These are phyloP conservation scores for Aegotheles bennettii DNA, from an alignment of 2,113 vertebrate genomes.

Conservation along the genomic window DNA sequence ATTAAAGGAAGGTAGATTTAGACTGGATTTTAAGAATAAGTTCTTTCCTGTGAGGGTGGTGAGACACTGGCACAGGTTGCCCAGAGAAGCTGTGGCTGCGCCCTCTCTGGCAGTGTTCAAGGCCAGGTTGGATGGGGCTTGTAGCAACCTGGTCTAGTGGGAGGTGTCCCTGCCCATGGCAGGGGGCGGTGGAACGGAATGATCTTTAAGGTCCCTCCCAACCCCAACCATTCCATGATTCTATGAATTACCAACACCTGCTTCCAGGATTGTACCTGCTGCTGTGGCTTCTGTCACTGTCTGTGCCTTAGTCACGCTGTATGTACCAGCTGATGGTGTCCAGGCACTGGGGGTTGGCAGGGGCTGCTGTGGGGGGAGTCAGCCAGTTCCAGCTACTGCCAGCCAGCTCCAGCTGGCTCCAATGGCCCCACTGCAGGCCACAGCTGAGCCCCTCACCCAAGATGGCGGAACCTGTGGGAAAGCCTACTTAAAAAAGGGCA, in stretches of 20 bases:
- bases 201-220: too few relatives aligned
- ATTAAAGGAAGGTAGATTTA: too few relatives aligned
- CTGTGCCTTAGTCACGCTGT: fast-evolving
- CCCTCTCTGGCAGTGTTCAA: too few relatives aligned
- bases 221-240: too few relatives aligned
- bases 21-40: too few relatives aligned
- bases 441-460: not conserved
- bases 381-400: fast-evolving
- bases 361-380: not conserved
- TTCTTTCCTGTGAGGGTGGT: too few relatives aligned
- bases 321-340: fast-evolving
- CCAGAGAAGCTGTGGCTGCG: too few relatives aligned
- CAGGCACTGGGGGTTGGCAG: not conserved
- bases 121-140: too few relatives aligned
- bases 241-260: not conserved
- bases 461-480: not conserved
- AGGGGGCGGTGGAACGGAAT: too few relatives aligned
- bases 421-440: not conserved
- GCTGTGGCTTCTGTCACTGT: not conserved
- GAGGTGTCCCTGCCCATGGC: too few relatives aligned
- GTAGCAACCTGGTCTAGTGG: too few relatives aligned
- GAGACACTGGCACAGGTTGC: too few relatives aligned
- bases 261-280: fast-evolving
- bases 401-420: fast-evolving
- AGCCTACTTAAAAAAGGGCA: not conserved